Evolutionary conservation across 2,888 invertebrate species (phyloP), one percentile per base, ranked within the genome.

Genomic region (Trachelus stipa): DNA sequence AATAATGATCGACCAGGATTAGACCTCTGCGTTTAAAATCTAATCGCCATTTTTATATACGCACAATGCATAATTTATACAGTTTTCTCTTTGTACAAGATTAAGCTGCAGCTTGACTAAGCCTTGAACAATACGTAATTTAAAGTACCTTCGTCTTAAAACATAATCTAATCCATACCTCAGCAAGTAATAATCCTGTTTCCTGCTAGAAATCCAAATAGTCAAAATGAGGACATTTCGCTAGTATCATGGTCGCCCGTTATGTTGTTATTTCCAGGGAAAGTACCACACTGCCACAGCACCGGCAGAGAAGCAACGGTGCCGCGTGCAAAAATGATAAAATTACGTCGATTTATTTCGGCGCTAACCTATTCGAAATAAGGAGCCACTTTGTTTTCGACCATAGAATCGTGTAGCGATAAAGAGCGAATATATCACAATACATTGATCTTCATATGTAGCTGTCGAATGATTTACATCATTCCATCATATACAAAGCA

Each of bases 321-420:
- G 71, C 71, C 71, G 71, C 71, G 71, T 71, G 71, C 71, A 71
- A 71, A 71, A 71, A 71, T 71, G 71, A 71, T 71, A 71, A 71
- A 31, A 71, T 33, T 71, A 71, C 31, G 71, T 71, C 34, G 71
- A 71, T 71, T 71, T 71, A 71, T 71, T 71, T 71, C 31, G 71
- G 71, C 31, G 71, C 33, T 31, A 56, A 56, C 23, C 56, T 23
- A 56, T 56, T 23, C 23, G 9, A 56, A 56, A 56, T 56, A 6
- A 56, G 23, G 23, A 23, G 9, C 56, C 23, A 23, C 23, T 56
- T 56, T 56, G 56, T 23, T 56, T 23, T 15, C 23, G 23, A 56
- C 2, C 56, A 23, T 56, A 56, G 9, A 56, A 2, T 56, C 56
- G 23, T 56, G 2, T 6, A 56, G 56, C 23, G 56, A 56, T 56